Evolutionary conservation across 2,888 invertebrate genomes (phyloP).

Genomic region (Orthonevra nobilis): DNA sequence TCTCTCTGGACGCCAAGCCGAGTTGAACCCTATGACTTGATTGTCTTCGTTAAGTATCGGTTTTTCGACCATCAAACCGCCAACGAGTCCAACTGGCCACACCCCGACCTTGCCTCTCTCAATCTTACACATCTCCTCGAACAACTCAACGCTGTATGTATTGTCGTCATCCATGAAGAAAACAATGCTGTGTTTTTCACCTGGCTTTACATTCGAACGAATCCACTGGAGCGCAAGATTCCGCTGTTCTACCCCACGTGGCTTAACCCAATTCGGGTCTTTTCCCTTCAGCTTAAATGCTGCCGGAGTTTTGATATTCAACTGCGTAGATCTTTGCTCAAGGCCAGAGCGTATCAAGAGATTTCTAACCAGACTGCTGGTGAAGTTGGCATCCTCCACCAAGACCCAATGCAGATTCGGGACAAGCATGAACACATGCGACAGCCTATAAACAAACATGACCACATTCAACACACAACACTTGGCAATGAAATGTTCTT

Average conservation of each 20-base stretch:
- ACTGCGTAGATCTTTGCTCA: constrained; percentile 81
- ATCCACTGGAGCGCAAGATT: constrained; percentile 92
- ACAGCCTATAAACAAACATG: constrained; percentile 82
- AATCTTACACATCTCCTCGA: constrained; percentile 93
- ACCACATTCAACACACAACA: background rate
- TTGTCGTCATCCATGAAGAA: constrained; percentile 99
- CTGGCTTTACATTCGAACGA: constrained; percentile 78
- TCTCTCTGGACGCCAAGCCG: constrained; percentile 93
- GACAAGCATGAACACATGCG: constrained; percentile 92
- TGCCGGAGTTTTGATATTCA: constrained; percentile 86
- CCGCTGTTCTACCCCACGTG: constrained; percentile 94
- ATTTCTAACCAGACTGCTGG: constrained; percentile 84
- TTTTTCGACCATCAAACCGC: constrained; percentile 95
- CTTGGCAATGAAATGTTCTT: background rate
- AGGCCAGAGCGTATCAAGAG: constrained; percentile 82
- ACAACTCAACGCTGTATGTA: constrained; percentile 93
- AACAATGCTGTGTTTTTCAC: constrained; percentile 83
- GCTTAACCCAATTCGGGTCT: constrained; percentile 88
- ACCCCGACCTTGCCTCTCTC: constrained; percentile 88
- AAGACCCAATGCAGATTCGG: constrained; percentile 96
- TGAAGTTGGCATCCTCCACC: constrained; percentile 90
- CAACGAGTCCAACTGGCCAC: constrained; percentile 98
- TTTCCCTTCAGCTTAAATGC: constrained; percentile 84
- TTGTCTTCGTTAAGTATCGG: constrained; percentile 87
- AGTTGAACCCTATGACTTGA: constrained; percentile 83